phyloP scores from a whole-genome alignment of 2,888 invertebrate genomes.

The Melinaea menophilus region DNA sequence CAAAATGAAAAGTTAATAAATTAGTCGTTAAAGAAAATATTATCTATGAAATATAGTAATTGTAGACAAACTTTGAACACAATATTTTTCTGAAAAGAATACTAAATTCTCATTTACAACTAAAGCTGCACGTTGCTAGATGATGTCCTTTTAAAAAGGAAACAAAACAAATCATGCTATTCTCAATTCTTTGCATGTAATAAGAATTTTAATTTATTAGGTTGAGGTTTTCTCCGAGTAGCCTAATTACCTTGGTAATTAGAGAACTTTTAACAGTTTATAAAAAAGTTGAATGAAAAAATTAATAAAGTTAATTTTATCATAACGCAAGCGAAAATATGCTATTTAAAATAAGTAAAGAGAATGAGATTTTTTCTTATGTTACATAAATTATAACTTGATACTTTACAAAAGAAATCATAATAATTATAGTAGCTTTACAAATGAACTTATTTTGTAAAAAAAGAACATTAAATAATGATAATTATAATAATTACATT shows the following conservation, averaged over 20 bases:
- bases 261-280: constrained; percentile 10
- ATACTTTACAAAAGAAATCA: too few species aligned
- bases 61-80: background rate
- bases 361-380: too few species aligned
- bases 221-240: background rate
- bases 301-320: too few species aligned
- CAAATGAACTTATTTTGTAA: too few species aligned
- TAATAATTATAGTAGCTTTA: too few species aligned
- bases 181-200: background rate
- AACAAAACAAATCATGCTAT: background rate
- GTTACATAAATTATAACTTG: too few species aligned
- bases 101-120: background rate
- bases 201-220: background rate
- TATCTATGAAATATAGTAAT: background rate
- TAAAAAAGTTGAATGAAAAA: constrained; percentile 10
- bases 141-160: background rate
- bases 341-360: too few species aligned
- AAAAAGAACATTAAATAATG: too few species aligned
- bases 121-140: background rate
- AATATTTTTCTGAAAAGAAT: background rate
- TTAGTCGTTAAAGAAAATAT: too few species aligned
- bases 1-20: too few species aligned
- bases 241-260: constrained; percentile 10
- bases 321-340: background rate
- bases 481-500: too few species aligned